Percentiles rank a stretch among this genome's conserved stretches.
Evolutionary conservation across 2,113 vertebrate genomes (phyloP).

Genomic region (Lontra canadensis): DNA sequence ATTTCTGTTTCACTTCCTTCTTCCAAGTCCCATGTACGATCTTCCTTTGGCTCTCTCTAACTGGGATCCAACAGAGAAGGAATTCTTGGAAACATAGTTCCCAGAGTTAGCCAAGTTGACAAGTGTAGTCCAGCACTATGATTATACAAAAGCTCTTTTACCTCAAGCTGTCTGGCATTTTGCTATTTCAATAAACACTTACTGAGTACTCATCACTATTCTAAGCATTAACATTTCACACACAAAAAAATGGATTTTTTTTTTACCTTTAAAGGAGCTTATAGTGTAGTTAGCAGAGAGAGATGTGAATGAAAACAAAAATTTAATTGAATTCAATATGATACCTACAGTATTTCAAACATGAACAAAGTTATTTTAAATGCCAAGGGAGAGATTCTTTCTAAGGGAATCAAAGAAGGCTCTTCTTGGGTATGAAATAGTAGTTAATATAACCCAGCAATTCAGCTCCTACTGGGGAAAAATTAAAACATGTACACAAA

Average conservation of each 20-base stretch:
- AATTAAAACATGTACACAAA: background rate
- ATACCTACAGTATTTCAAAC: background rate
- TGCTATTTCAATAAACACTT: background rate
- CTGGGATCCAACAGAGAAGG: background rate
- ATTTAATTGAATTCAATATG: background rate
- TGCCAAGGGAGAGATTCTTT: background rate
- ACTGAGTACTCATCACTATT: background rate
- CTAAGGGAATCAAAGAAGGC: background rate
- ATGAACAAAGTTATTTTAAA: background rate
- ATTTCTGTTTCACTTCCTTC: background rate
- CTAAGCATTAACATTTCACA: background rate
- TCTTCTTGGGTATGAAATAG: background rate
- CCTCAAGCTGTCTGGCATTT: background rate
- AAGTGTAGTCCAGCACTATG: background rate
- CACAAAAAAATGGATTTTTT: background rate
- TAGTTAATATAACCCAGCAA: background rate
- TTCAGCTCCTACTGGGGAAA: background rate
- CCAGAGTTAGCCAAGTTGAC: background rate
- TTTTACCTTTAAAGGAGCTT: background rate
- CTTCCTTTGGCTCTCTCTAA: background rate
- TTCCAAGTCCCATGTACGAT: background rate
- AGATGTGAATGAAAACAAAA: conserved; percentile 15
- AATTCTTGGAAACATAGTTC: background rate
- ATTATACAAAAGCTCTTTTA: background rate
- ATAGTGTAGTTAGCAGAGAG: background rate